A percentile compares a stretch with the other conserved stretches of the same genome.
Conservation (phyloP, 37 sponge, comb jelly and placozoan genomes). For the Spongia lamella region DNA sequence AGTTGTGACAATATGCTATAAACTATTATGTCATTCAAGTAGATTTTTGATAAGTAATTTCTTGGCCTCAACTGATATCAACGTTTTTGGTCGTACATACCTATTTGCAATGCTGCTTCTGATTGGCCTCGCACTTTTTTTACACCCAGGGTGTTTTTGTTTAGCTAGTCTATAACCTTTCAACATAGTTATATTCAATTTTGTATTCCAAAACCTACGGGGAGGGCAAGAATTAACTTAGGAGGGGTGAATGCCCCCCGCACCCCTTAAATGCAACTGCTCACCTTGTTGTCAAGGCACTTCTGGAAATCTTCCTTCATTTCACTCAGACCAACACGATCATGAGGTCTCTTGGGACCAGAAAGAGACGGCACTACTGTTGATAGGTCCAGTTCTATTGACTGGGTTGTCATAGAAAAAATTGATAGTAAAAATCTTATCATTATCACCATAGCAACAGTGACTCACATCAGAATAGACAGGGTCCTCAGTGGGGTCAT, state of each 20-base stretch:
- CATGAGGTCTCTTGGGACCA: constrained; percentile 93
- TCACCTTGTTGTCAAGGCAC: constrained; percentile 82
- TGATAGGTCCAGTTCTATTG: constrained; percentile 73
- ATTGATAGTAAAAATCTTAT: not conserved
- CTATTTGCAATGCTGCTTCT: no score
- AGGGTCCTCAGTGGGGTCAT: constrained; percentile 57
- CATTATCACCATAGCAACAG: not conserved
- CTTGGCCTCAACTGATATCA: no score
- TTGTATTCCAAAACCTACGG: no score
- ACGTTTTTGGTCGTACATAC: no score
- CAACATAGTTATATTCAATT: no score
- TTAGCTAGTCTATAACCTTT: no score
- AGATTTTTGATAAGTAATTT: no score
- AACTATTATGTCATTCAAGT: no score
- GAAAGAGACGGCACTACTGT: constrained; percentile 79
- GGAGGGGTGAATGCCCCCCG: not conserved
- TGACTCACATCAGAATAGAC: constrained; percentile 54
- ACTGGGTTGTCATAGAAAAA: not conserved
- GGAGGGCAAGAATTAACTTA: no score
- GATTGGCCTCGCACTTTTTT: no score
- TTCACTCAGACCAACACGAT: constrained; percentile 74
- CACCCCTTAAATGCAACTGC: not conserved
- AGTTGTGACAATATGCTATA: no score
- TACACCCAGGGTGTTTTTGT: no score
- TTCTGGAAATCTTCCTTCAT: constrained; percentile 84